phyloP scores from a whole-genome alignment of 2,888 invertebrate species.

The Tetrapedia diversipes region DNA sequence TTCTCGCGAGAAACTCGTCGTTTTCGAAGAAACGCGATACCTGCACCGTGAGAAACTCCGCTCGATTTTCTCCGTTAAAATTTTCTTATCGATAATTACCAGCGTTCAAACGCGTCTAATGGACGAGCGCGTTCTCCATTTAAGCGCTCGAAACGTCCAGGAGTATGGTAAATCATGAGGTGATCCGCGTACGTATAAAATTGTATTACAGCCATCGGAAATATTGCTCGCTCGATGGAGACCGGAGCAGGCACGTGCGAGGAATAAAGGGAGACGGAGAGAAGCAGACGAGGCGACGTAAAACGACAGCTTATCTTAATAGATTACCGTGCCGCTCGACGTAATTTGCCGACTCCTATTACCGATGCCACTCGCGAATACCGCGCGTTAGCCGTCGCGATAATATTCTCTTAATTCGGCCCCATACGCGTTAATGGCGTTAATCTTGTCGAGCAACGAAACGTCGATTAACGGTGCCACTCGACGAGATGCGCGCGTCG shows the following conservation, averaged over 20 bases:
- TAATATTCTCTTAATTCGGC: conserved; percentile 74
- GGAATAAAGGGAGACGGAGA: neutral
- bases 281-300: conserved; percentile 41
- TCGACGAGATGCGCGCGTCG: conserved; percentile 61
- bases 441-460: conserved; percentile 72
- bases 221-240: no score
- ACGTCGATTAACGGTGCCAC: conserved; percentile 71
- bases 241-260: conserved; percentile 6
- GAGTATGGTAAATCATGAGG: no score
- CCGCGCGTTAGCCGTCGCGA: conserved; percentile 44
- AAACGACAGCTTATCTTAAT: conserved; percentile 74
- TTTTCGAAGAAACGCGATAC: neutral
- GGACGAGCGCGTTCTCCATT: neutral
- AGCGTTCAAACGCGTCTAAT: neutral
- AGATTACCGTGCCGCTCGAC: conserved; percentile 71
- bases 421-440: conserved; percentile 73
- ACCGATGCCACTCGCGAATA: conserved; percentile 28
- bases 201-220: no score
- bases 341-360: conserved; percentile 73
- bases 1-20: neutral
- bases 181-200: no score
- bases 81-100: neutral
- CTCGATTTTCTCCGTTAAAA: neutral
- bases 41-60: conserved; percentile 8
- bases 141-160: neutral